Conservation (phyloP, 2,113 vertebrate genomes). For the Leptodactylus fuscus region DNA sequence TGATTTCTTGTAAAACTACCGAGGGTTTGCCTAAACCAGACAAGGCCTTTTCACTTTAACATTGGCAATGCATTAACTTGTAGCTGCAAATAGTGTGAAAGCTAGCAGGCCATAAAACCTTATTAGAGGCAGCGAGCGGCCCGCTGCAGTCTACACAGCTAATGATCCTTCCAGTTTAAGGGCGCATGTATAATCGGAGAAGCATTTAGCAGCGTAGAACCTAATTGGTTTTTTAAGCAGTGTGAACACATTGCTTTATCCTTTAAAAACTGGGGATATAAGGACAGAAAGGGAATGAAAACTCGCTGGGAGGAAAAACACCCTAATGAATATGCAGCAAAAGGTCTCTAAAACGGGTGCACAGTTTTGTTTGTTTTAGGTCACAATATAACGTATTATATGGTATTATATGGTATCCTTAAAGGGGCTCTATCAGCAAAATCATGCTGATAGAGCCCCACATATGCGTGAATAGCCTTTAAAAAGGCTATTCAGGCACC, state of each 20-base stretch:
- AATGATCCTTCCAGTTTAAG: background rate
- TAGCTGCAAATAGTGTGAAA: slow-evolving; percentile 17
- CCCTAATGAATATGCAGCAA: no score
- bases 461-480: no score
- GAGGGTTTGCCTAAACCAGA: background rate
- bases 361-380: no score
- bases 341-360: no score
- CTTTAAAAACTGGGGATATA: background rate
- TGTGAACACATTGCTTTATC: background rate
- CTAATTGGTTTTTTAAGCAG: background rate
- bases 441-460: no score
- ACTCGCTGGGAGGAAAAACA: background rate
- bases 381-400: no score
- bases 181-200: background rate
- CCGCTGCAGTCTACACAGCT: background rate
- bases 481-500: no score
- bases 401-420: no score
- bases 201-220: background rate
- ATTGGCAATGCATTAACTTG: slow-evolving; percentile 2
- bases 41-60: background rate
- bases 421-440: no score
- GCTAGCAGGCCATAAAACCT: slow-evolving; percentile 23
- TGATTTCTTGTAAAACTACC: background rate
- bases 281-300: background rate
- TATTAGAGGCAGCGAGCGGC: slow-evolving; percentile 13